Percentiles rank a stretch among this genome's conserved stretches.
phyloP scores from a whole-genome alignment of 1,140 invertebrate genomes.

The Heliothis subflexa region DNA sequence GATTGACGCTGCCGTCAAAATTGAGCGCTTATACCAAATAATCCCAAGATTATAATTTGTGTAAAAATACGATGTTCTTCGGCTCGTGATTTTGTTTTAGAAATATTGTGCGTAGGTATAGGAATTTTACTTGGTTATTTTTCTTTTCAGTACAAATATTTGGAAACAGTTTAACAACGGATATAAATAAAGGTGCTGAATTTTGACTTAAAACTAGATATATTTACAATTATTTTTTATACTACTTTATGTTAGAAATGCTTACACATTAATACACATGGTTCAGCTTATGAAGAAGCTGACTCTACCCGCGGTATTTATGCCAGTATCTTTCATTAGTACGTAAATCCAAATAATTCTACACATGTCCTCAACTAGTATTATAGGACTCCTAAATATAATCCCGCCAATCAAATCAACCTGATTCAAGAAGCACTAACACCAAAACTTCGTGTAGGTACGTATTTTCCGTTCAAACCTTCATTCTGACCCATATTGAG shows the following conservation, averaged over 20 bases:
- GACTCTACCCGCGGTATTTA: too few relatives aligned
- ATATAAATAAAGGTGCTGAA: not conserved
- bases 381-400: too few relatives aligned
- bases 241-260: too few relatives aligned
- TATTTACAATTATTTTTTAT: too few relatives aligned
- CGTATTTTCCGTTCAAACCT: constrained; percentile 18
- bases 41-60: constrained; percentile 46
- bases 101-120: not conserved
- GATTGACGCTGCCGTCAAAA: constrained; percentile 44
- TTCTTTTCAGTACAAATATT: constrained; percentile 16
- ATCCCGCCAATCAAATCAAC: not conserved
- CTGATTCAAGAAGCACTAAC: not conserved
- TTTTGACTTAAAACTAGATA: too few relatives aligned
- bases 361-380: too few relatives aligned
- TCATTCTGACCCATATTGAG: constrained; percentile 36
- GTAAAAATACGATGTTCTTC: constrained; percentile 40
- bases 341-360: too few relatives aligned
- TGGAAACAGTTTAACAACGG: not conserved
- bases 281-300: too few relatives aligned
- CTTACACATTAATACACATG: too few relatives aligned
- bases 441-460: constrained; percentile 6
- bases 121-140: constrained; percentile 3
- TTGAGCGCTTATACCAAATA: constrained; percentile 43
- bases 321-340: too few relatives aligned
- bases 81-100: constrained; percentile 4